Evolutionary conservation across 2,797 vertebrate genomes (phyloP), one percentile per base, ranked within the genome.

Genomic region (Discoglossus pictus): DNA sequence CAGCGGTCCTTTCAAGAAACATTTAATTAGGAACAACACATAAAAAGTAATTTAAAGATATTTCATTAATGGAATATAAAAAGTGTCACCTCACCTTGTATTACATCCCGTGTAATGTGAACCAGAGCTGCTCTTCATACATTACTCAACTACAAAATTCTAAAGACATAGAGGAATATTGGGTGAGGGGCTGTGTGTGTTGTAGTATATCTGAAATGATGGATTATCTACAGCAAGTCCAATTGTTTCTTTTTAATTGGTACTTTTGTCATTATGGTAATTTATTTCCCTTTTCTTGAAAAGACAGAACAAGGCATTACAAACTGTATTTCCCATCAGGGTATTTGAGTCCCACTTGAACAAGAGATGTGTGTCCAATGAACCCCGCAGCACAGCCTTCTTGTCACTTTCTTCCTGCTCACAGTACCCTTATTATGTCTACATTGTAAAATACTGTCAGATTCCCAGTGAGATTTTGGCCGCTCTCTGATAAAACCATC

Each of bases 191-290:
- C 34, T 9, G 6, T n/a, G 13, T 18, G 6, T n/a, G n/a, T n/a
- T n/a, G n/a, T n/a, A n/a, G 12, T 17, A 24, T 43, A 42, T 67
- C 46, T 35, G 24, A n/a, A 23, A 43, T 59, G 65, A 68, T 60
- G 54, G 23, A 68, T 68, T 18, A 60, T 52, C 25, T 52, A 11
- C 8, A 60, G 24, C 5, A 39, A 27, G 15, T 18, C 21, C 54
- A 16, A 51, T 60, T 59, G 65, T 68, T 52, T 43, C 44, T 16
- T 17, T 62, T 34, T 60, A 65, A 68, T 68, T 68, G 55, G 55
- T 60, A 48, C 43, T 60, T 68, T 52, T 60, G 35, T 68, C 55
- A 31, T 27, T 44, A 60, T 60, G 38, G 44, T 42, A 67, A 66
- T 60, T 23, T 36, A 23, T 60, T 52, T 35, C 23, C 42, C 16